phyloP scores from a whole-genome alignment of 2,113 vertebrate genomes.

The Gobio gobio region DNA sequence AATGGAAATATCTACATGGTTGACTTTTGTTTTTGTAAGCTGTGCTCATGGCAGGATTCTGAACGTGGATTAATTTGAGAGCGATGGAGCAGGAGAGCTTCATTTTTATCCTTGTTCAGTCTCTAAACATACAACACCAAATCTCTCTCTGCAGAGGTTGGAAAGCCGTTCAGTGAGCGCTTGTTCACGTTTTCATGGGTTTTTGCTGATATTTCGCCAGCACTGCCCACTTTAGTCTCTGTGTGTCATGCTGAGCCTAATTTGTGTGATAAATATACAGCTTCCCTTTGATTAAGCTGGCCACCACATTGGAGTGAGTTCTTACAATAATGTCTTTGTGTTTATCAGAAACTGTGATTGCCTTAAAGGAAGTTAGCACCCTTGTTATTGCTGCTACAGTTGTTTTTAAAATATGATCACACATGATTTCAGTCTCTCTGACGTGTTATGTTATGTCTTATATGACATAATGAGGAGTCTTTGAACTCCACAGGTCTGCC shows the following conservation, averaged over 20 bases:
- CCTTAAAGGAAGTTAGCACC: neutral
- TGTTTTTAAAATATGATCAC: neutral
- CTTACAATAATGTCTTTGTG: neutral
- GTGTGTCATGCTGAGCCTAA: neutral
- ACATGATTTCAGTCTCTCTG: neutral
- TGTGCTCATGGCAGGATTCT: conserved; percentile 31
- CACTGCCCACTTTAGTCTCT: neutral
- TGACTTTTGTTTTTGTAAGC: conserved; percentile 50
- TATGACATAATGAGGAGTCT: conserved; percentile 5
- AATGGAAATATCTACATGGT: conserved; percentile 42
- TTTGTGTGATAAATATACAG: neutral
- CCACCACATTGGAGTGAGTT: neutral
- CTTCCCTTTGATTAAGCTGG: neutral
- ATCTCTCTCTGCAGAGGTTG: conserved; percentile 6
- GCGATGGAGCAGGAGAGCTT: conserved; percentile 17
- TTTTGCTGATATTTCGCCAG: neutral
- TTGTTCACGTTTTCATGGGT: conserved; percentile 11
- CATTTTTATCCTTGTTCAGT: conserved; percentile 27
- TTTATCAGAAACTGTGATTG: neutral
- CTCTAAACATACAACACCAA: conserved; percentile 36
- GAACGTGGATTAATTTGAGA: conserved; percentile 46
- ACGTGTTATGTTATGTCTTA: neutral
- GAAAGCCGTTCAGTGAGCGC: neutral
- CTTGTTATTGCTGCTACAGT: neutral
- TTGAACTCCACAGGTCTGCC: neutral